phyloP scores from a whole-genome alignment of 2,797 vertebrate species.

The Sebastes reedi region DNA sequence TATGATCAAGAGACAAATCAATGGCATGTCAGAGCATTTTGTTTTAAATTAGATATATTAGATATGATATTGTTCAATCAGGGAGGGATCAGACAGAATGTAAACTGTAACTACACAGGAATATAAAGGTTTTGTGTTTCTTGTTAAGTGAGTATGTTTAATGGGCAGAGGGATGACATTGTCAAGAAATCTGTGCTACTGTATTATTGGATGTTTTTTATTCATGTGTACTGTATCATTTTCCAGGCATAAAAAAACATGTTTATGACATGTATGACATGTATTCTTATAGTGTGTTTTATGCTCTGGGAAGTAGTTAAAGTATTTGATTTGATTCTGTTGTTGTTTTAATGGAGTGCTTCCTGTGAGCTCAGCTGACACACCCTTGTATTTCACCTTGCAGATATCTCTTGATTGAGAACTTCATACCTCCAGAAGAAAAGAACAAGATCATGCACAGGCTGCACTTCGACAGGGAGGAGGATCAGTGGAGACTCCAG shows the following conservation, averaged over 20 bases:
- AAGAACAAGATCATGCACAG: slow-evolving; percentile 98
- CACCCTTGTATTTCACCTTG: neutral
- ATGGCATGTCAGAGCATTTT: neutral
- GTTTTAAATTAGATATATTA: neutral
- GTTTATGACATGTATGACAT: no score
- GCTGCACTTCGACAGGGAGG: slow-evolving; percentile 92
- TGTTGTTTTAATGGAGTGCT: neutral
- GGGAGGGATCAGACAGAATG: neutral
- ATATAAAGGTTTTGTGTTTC: neutral
- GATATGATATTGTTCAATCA: neutral
- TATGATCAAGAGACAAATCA: neutral
- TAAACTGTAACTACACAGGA: neutral
- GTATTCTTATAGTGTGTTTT: neutral
- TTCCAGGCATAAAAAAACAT: neutral
- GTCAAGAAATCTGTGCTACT: neutral
- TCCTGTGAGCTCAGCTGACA: neutral
- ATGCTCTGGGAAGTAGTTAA: neutral
- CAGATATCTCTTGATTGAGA: slow-evolving; percentile 97
- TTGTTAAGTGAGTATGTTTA: neutral
- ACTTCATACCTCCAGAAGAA: slow-evolving; percentile 96
- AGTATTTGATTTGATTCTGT: neutral
- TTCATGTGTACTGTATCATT: neutral
- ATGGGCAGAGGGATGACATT: neutral
- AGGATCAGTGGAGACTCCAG: slow-evolving; percentile 96
- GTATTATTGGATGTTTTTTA: neutral